Conservation (phyloP, 2,113 vertebrate species). For the Leucoraja erinaceus region DNA sequence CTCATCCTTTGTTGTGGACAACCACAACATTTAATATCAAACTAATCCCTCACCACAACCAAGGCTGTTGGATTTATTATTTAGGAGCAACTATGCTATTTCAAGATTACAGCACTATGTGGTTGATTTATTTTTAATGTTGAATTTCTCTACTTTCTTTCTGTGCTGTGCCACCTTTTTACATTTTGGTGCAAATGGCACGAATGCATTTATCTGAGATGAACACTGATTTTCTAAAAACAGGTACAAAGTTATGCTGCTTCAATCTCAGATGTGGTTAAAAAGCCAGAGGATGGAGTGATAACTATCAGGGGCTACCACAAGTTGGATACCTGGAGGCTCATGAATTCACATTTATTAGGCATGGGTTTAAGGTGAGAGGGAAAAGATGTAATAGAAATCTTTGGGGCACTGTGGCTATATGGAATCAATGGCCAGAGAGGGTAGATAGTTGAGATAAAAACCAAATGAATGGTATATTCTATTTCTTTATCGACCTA, state of each 20-base stretch:
- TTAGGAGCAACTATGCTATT: background rate
- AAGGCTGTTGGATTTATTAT: background rate
- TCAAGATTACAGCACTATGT: background rate
- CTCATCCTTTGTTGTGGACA: background rate
- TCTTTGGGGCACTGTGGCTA: too few species aligned
- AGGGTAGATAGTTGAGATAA: too few species aligned
- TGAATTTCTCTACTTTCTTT: background rate
- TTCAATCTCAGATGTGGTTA: background rate
- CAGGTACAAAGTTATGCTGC: background rate
- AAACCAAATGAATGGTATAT: background rate
- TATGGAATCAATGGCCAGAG: too few species aligned
- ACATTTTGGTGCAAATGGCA: background rate
- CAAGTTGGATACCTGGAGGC: background rate
- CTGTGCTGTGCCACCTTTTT: background rate
- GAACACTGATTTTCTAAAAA: background rate
- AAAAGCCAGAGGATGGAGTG: background rate
- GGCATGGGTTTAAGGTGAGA: background rate
- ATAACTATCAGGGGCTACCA: background rate
- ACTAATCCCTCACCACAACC: background rate
- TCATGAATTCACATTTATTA: background rate
- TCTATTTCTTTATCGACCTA: background rate
- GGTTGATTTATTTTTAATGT: background rate
- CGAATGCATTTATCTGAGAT: background rate
- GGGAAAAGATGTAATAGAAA: too few species aligned
- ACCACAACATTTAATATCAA: background rate